Evolutionary conservation across 1,140 invertebrate species (phyloP), one percentile per base, ranked within the genome.

Genomic region (Thaumatotibia leucotreta): DNA sequence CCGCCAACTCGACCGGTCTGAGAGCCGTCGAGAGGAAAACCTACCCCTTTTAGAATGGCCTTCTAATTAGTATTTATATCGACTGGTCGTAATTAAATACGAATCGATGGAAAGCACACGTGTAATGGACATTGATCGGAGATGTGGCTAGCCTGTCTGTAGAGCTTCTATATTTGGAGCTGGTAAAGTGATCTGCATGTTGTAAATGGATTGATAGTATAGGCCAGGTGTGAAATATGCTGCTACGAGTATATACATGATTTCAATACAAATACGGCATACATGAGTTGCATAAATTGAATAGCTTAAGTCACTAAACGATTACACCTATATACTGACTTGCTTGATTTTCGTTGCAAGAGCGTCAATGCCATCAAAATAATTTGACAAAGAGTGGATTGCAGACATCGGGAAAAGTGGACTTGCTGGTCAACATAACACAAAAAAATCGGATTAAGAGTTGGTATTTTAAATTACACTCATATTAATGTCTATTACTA

Each of bases 1-100:
- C 82, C 82, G 79, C 68, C 82, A 73, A 83, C 75, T 70, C 74
- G 79, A 84, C 82, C 79, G 76, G 78, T 79, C 75, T 64, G 79
- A 84, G 86, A 88, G 88, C 84, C 81, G 74, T 80, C 79, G 79
- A 74, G 79, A 80, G 87, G 86, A 83, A 88, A 89, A 65, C 76
- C 77, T 68, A 78, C 83, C 77, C 50, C 50, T 81, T 84, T 77
- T 79, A 82, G 70, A 65, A 58, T 27, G 6, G 14, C 52, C 52
- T 31, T 58, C 52, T 58, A 58, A 58, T 58, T 58, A 58, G 52
- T 58, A 58, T 58, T 58, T 58, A 58, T 58, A 58, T 58, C 52
- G 23, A 58, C 52, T 58, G 24, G 50, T 54, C 22, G 52, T n/a
- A 58, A 58, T 58, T 27, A 58, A 58, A 58, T 24, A 24, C 23